A percentile compares a stretch with the other conserved stretches of the same genome.
These are phyloP conservation scores for Nannoperca obscura DNA, from an alignment of 2,797 vertebrate genomes.

Conservation along the genomic window DNA sequence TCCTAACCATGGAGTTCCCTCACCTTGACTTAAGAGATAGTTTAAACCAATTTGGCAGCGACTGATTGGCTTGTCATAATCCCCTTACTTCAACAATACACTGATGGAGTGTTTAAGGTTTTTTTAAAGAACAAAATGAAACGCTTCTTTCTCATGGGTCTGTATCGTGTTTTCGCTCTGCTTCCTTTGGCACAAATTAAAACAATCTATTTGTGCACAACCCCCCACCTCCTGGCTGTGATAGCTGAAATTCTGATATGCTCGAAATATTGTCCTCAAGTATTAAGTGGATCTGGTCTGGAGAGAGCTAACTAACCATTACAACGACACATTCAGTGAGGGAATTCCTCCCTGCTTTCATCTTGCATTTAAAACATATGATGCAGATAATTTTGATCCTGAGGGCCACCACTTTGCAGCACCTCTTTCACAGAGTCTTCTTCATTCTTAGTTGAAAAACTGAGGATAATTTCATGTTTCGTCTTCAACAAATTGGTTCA, in stretches of 20 bases:
- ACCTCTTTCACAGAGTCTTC: constrained; percentile 12
- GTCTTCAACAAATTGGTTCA: constrained; percentile 26
- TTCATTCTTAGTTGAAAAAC: constrained; percentile 19
- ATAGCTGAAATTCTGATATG: constrained; percentile 54
- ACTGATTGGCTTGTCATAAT: constrained; percentile 65
- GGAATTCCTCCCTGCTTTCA: constrained; percentile 22
- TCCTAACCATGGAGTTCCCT: constrained; percentile 32
- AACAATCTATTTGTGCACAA: constrained; percentile 38
- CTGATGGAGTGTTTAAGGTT: constrained; percentile 21
- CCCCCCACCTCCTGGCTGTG: constrained; percentile 35
- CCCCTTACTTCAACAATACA: constrained; percentile 47
- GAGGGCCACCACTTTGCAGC: constrained; percentile 12
- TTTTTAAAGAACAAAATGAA: constrained; percentile 39
- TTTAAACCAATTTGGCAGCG: constrained; percentile 63
- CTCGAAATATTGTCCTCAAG: constrained; percentile 34
- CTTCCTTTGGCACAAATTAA: constrained; percentile 37
- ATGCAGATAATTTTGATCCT: constrained; percentile 32
- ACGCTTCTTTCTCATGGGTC: constrained; percentile 3
- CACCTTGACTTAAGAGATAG: constrained; percentile 41
- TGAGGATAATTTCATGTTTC: constrained; percentile 5
- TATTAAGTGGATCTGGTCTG: constrained; percentile 15
- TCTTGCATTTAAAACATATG: constrained; percentile 22
- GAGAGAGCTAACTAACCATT: constrained; percentile 9
- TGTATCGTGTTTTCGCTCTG: not conserved
- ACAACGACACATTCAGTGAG: constrained; percentile 1